Base-by-base conservation (phyloP, 2,113 vertebrate species). In the Lepisosteus osseus region DNA sequence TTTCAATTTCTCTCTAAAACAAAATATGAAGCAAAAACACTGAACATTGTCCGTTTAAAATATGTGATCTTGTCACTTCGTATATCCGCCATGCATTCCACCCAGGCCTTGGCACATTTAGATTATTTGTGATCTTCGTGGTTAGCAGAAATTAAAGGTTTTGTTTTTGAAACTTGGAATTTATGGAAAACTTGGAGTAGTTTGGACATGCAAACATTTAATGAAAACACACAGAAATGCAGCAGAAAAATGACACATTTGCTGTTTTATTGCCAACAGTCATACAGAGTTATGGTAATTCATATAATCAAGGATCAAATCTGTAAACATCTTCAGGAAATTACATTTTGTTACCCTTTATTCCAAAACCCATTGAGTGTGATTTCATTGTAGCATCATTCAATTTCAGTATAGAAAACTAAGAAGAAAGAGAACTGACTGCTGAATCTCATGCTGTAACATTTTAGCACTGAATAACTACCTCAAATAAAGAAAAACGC, bases 251-350 rank as follows among this genome's bases (percentile, higher is more conserved):
- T 74, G 76, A 82, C 78, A 79, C 79, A 72, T 86, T 82, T 84
- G 82, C 89, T 63, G 78, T 89, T 90, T 94, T 93, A 92, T 93
- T 94, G 88, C 87, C 89, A 90, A 85, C 84, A 87, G 84, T 88
- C 85, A 84, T 86, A 88, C 77, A 91, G 82, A 88, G 63, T 68
- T 80, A 91, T 82, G 85, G 84, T 82, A 78, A 88, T 81, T 82
- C 82, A 85, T 82, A 87, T 85, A 86, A 87, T 87, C 83, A 85
- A 88, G 84, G 83, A 87, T 86, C 83, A 84, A 86, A 88, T 81
- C 83, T 86, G 84, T 80, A 89, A 92, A 90, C 78, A 78, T 83
- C 84, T 85, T 89, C 83, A 89, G 79, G 88, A 93, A 85, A 86
- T 43, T 14, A 84, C 71, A 82, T 80, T 85, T 85, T 74, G 56